These are phyloP conservation scores for Caenorhabditis latens DNA, from an alignment of 1,140 invertebrate species.

Conservation along the genomic window DNA sequence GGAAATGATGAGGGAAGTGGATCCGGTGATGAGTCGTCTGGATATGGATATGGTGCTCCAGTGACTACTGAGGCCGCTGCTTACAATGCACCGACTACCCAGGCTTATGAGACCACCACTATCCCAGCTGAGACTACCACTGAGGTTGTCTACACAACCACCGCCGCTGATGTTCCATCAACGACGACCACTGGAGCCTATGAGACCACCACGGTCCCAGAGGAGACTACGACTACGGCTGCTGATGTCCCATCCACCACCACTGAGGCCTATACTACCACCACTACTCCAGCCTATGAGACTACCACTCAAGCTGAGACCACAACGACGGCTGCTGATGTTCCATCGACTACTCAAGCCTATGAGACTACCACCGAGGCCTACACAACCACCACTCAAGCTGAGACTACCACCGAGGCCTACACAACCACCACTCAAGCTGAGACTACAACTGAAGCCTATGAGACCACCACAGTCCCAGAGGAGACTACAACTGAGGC, in stretches of 20 bases:
- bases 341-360: too few relatives aligned
- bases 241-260: background rate
- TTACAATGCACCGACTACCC: background rate
- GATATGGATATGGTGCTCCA: background rate
- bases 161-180: background rate
- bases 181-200: background rate
- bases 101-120: background rate
- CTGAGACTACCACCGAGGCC: background rate
- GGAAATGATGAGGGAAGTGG: background rate
- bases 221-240: background rate
- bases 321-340: too few relatives aligned
- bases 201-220: background rate
- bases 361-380: background rate
- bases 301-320: background rate
- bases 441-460: background rate
- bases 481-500: conserved; percentile 2
- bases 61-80: background rate
- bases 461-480: background rate
- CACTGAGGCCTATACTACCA: background rate
- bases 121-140: conserved; percentile 10
- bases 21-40: background rate
- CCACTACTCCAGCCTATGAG: too few relatives aligned
- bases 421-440: background rate
- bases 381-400: background rate
- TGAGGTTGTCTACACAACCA: background rate